A percentile compares a stretch with the other conserved stretches of the same genome.
Conservation (phyloP, 2,888 invertebrate genomes). For the Clusia tigrina region DNA sequence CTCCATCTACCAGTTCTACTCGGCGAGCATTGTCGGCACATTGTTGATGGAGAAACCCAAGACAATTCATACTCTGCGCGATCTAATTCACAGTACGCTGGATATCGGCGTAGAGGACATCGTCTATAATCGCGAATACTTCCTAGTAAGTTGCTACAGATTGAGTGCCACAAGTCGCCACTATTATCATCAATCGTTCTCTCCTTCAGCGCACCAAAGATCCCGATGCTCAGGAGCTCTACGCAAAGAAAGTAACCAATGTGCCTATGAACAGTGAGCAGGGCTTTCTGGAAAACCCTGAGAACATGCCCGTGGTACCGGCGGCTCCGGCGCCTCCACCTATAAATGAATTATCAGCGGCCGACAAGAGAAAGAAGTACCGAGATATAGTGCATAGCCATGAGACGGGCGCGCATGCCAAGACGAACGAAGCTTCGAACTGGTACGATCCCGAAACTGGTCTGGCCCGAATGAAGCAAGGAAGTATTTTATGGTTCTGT, state of each 20-base stretch:
- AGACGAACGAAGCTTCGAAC: constrained; percentile 60
- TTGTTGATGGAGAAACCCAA: constrained; percentile 71
- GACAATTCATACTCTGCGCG: constrained; percentile 69
- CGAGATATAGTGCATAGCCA: constrained; percentile 53
- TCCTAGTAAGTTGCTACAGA: constrained; percentile 66
- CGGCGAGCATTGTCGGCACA: constrained; percentile 74
- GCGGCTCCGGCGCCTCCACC: constrained; percentile 10
- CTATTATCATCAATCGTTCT: not conserved
- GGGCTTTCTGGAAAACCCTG: constrained; percentile 31
- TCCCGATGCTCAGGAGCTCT: constrained; percentile 69
- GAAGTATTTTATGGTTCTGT: too few relatives aligned
- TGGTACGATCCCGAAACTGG: constrained; percentile 69
- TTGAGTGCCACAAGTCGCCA: constrained; percentile 18
- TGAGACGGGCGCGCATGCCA: constrained; percentile 52
- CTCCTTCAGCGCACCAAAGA: constrained; percentile 70
- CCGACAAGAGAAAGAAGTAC: constrained; percentile 43
- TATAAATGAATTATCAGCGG: constrained; percentile 25
- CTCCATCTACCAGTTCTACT: constrained; percentile 74
- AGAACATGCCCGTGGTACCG: constrained; percentile 30
- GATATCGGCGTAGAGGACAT: constrained; percentile 72
- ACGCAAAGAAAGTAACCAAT: constrained; percentile 68
- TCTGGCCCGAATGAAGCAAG: constrained; percentile 69
- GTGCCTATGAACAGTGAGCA: constrained; percentile 39
- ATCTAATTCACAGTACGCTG: constrained; percentile 69
- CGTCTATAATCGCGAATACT: constrained; percentile 71